Evolutionary conservation across 2,888 invertebrate genomes (phyloP).

Genomic region (Apodemia mormo): DNA sequence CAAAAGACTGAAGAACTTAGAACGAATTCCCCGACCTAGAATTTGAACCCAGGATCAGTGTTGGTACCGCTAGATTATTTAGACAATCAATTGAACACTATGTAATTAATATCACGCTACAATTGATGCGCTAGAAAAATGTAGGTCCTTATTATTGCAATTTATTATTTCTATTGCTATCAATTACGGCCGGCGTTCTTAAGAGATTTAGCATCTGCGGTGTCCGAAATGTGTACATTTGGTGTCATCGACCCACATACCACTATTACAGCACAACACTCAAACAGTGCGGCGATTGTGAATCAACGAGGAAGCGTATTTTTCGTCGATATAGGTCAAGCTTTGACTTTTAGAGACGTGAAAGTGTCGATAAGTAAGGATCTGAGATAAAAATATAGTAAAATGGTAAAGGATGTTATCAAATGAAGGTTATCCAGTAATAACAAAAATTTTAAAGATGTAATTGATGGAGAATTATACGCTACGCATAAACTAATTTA

Average conservation of each 20-base stretch:
- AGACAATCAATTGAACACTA: neutral
- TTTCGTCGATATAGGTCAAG: constrained; percentile 70
- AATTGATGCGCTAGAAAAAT: neutral
- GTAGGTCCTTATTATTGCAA: constrained; percentile 6
- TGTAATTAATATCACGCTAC: too few species aligned
- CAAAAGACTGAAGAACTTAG: too few species aligned
- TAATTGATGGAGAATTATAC: too few species aligned
- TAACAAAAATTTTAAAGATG: too few species aligned
- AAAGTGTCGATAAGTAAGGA: constrained; percentile 38
- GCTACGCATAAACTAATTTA: too few species aligned
- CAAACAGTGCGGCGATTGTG: constrained; percentile 66
- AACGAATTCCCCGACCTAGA: too few species aligned
- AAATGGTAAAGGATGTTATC: too few species aligned
- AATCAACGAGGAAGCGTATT: constrained; percentile 65
- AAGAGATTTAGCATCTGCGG: constrained; percentile 22
- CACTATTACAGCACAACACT: constrained; percentile 48
- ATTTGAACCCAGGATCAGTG: too few species aligned
- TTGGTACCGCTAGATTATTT: neutral
- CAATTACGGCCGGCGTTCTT: neutral
- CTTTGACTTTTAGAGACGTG: constrained; percentile 51
- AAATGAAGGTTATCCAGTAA: too few species aligned
- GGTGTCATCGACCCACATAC: constrained; percentile 66
- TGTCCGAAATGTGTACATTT: constrained; percentile 42
- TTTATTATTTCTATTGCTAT: constrained; percentile 16
- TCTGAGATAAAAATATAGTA: neutral